Conservation (phyloP, 2,113 vertebrate species). For the Alosa alosa region DNA sequence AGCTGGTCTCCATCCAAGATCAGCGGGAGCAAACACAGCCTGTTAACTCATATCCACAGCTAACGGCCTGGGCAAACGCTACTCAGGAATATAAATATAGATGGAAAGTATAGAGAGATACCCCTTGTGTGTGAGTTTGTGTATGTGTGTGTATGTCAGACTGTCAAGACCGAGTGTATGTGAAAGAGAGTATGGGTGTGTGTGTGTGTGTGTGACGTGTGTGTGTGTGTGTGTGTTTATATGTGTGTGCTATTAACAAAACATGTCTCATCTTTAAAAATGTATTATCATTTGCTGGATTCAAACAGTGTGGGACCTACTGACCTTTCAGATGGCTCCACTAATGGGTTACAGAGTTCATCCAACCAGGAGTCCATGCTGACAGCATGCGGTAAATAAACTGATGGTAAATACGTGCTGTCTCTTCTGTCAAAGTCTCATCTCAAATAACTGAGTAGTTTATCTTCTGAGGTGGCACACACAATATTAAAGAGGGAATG, state of each 20-base stretch:
- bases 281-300: background rate
- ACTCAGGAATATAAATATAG: background rate
- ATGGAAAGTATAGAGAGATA: background rate
- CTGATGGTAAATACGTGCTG: background rate
- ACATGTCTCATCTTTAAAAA: background rate
- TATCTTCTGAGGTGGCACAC: background rate
- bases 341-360: background rate
- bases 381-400: background rate
- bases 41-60: slow-evolving; percentile 51
- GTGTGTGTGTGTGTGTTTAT: background rate
- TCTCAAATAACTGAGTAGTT: slow-evolving; percentile 1
- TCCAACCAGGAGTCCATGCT: background rate
- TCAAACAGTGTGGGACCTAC: background rate
- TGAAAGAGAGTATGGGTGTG: background rate
- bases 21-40: slow-evolving; percentile 58
- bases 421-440: background rate
- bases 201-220: background rate
- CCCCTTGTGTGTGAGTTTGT: background rate
- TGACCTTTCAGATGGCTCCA: background rate
- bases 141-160: background rate
- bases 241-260: background rate
- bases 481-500: slow-evolving; percentile 24
- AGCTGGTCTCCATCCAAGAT: slow-evolving; percentile 58
- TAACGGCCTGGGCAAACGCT: slow-evolving; percentile 29
- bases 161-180: background rate